Percentiles rank a stretch among this genome's conserved stretches.
phyloP scores from a whole-genome alignment of 2,797 vertebrate species.

The Hydrocynus forskahlii region DNA sequence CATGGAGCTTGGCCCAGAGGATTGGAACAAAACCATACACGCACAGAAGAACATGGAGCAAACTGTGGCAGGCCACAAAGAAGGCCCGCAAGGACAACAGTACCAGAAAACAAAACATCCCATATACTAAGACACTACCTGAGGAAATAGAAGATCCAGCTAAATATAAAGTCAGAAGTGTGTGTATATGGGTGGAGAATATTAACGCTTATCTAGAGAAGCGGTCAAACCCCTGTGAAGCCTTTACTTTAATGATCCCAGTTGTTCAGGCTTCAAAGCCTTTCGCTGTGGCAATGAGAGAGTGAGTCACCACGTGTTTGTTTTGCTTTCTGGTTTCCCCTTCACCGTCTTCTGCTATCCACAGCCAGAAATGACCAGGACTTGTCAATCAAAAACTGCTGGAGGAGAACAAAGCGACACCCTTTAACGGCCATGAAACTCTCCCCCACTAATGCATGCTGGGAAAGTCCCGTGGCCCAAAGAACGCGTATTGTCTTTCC shows the following conservation, averaged over 20 bases:
- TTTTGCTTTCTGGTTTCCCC: slow-evolving; percentile 62
- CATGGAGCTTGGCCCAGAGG: slow-evolving; percentile 62
- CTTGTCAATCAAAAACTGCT: slow-evolving; percentile 69
- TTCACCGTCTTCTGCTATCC: slow-evolving; percentile 57
- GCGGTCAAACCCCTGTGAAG: slow-evolving; percentile 71
- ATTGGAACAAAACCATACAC: slow-evolving; percentile 65
- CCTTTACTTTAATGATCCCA: slow-evolving; percentile 71
- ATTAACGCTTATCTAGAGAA: slow-evolving; percentile 51
- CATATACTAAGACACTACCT: neutral
- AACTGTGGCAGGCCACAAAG: slow-evolving; percentile 14
- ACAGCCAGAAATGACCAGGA: slow-evolving; percentile 68
- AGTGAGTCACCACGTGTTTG: slow-evolving; percentile 52
- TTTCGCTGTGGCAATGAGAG: slow-evolving; percentile 56
- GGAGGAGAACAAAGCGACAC: slow-evolving; percentile 49
- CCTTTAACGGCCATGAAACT: slow-evolving; percentile 33
- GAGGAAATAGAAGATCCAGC: slow-evolving; percentile 12
- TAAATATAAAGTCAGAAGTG: neutral
- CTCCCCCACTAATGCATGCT: slow-evolving; percentile 5
- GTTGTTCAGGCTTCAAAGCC: slow-evolving; percentile 77
- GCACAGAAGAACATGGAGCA: slow-evolving; percentile 24
- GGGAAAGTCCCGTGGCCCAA: slow-evolving; percentile 51
- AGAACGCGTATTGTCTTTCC: slow-evolving; percentile 63
- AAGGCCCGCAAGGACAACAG: slow-evolving; percentile 18
- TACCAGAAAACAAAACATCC: slow-evolving; percentile 32
- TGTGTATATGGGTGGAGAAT: slow-evolving; percentile 41